Base-by-base conservation (phyloP, 2,113 vertebrate genomes). In the Carollia perspicillata region DNA sequence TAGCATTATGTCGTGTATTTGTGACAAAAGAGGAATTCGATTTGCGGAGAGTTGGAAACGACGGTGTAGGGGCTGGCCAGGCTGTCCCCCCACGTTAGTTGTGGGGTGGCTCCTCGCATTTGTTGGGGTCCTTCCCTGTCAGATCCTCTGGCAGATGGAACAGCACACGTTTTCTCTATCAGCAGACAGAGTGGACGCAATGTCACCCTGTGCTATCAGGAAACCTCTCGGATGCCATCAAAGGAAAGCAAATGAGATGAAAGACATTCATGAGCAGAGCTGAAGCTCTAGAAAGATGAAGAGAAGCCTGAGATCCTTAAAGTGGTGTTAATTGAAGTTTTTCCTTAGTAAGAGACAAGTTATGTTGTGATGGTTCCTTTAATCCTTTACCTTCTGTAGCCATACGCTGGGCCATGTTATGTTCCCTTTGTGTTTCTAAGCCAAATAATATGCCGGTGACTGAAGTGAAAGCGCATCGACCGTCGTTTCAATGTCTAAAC, bases 251-350 rank as follows among this genome's bases (percentile, higher is more conserved):
- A 79, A 69, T 20, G 86, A 96, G 74, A 96, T 94, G 91, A 96
- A 97, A 97, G 93, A 68, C 71, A 33, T 23, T 89, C 26, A 8
- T 23, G 89, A 96, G 74, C 30, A 84, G 47, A 37, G 88, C 2
- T 33, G 49, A 89, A 86, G 47, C 80, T 94, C 51, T 75, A 87
- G 89, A 91, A 86, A 94, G 90, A 97, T 93, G 88, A 96, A 96
- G 96, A 91, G 90, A 71, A 89, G 17, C 66, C 77, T 84, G 51
- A 96, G 91, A 93, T 58, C 68, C 96, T 95, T 79, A 84, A 85
- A 95, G 91, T 95, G 79, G 91, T 84, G 51, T 53, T 97, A 96
- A 96, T 80, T 92, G 85, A 97, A 96, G 16, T 55, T 78, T 93
- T 93, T 97, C 66, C 78, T 93, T 96, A 89, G 28, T 75, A 63